Conservation (phyloP, 2,113 vertebrate species). For the Stercorarius parasiticus region DNA sequence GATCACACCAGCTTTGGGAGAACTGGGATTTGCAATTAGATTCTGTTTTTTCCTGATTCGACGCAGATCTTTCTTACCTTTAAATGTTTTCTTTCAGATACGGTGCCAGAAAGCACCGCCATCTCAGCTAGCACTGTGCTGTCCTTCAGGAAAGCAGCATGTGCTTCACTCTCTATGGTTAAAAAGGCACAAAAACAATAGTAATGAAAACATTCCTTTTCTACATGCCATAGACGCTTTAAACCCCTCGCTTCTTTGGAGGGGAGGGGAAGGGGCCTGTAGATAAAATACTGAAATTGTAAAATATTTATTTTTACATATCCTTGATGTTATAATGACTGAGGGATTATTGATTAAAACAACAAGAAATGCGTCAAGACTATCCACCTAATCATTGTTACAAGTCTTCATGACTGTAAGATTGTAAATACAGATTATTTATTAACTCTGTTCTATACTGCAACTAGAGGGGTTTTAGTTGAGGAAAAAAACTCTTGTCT, state of each 20-base stretch:
- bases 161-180: conserved; percentile 70
- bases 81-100: conserved; percentile 18
- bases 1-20: conserved; percentile 17
- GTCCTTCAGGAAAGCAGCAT: conserved; percentile 24
- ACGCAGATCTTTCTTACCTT: conserved; percentile 33
- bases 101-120: conserved; percentile 38
- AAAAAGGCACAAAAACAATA: conserved; percentile 77
- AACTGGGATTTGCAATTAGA: neutral
- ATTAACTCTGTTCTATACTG: conserved; percentile 78
- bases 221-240: conserved; percentile 50
- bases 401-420: conserved; percentile 74
- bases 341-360: conserved; percentile 69
- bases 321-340: conserved; percentile 64
- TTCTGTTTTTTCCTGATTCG: conserved; percentile 38
- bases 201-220: conserved; percentile 72
- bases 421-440: conserved; percentile 88
- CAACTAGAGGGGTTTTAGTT: conserved; percentile 44
- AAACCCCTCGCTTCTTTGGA: conserved; percentile 1
- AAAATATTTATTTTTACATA: conserved; percentile 82
- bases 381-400: conserved; percentile 72
- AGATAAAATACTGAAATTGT: conserved; percentile 61
- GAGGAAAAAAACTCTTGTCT: neutral
- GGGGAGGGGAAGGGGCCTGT: conserved; percentile 31
- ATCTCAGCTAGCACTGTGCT: conserved; percentile 69
- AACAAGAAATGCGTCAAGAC: conserved; percentile 76